Conservation (phyloP, 2,113 vertebrate genomes). For the Cyrtonyx montezumae region DNA sequence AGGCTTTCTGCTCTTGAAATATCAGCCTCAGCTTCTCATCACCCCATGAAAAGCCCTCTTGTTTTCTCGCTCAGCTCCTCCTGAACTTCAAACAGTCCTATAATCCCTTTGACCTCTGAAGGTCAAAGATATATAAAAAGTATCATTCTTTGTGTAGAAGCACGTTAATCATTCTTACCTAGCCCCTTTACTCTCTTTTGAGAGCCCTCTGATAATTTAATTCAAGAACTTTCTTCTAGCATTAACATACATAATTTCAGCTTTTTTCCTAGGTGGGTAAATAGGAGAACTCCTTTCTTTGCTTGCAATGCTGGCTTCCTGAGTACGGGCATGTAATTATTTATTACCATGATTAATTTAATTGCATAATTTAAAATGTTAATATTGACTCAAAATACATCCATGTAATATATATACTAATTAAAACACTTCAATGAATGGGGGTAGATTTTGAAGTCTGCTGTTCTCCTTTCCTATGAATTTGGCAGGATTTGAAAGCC, state of each 20-base stretch:
- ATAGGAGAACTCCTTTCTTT: background rate
- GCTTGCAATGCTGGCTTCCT: background rate
- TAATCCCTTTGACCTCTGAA: slow-evolving; percentile 72
- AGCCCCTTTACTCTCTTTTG: slow-evolving; percentile 39
- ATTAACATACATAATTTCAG: slow-evolving; percentile 18
- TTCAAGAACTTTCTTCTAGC: background rate
- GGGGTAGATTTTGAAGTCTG: background rate
- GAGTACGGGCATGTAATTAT: background rate
- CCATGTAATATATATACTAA: background rate
- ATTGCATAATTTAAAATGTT: background rate
- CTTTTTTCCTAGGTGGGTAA: background rate
- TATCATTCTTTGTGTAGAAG: slow-evolving; percentile 71
- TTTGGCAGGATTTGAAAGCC: slow-evolving; percentile 31
- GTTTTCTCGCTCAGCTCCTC: slow-evolving; percentile 65
- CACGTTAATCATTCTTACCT: slow-evolving; percentile 69
- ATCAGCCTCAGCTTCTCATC: slow-evolving; percentile 69
- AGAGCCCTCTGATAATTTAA: slow-evolving; percentile 41
- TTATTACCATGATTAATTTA: slow-evolving; percentile 13
- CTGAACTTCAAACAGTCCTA: slow-evolving; percentile 70
- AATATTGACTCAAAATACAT: background rate
- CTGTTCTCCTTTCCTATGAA: background rate
- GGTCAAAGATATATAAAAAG: slow-evolving; percentile 73
- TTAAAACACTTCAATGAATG: slow-evolving; percentile 10
- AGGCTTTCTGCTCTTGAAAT: slow-evolving; percentile 59
- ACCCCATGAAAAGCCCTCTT: slow-evolving; percentile 70